These are phyloP conservation scores for Sclerodermus sp. DNA, from an alignment of 2,888 invertebrate genomes.

Conservation along the genomic window DNA sequence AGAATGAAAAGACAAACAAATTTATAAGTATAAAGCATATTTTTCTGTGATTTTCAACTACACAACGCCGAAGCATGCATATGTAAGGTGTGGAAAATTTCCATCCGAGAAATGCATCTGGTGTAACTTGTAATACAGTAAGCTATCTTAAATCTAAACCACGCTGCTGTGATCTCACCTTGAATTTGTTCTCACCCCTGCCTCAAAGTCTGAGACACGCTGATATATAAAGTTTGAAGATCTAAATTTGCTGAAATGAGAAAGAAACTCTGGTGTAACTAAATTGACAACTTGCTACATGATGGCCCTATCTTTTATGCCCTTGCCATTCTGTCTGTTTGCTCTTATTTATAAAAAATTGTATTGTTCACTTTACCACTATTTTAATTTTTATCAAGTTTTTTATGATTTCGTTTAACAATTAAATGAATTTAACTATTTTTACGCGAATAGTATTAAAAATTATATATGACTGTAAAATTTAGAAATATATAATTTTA, in stretches of 20 bases:
- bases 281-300: slow-evolving; percentile 41
- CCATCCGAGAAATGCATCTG: slow-evolving; percentile 43
- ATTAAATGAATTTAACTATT: too few relatives aligned
- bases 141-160: slow-evolving; percentile 54
- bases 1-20: slow-evolving; percentile 20
- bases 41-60: slow-evolving; percentile 41
- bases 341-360: slow-evolving; percentile 16
- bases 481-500: too few relatives aligned
- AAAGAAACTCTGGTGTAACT: slow-evolving; percentile 57
- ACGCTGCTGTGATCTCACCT: slow-evolving; percentile 61
- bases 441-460: too few relatives aligned
- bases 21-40: slow-evolving; percentile 46
- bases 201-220: slow-evolving; percentile 65
- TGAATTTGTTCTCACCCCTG: slow-evolving; percentile 61
- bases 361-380: slow-evolving; percentile 10
- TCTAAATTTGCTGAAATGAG: slow-evolving; percentile 65
- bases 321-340: slow-evolving; percentile 55
- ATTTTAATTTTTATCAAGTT: neutral
- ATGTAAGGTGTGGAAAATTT: slow-evolving; percentile 42
- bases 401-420: too few relatives aligned
- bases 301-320: slow-evolving; percentile 53
- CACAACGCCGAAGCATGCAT: slow-evolving; percentile 51
- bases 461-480: too few relatives aligned
- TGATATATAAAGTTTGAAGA: slow-evolving; percentile 62
- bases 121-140: slow-evolving; percentile 49